Base-by-base conservation (phyloP, 1,140 invertebrate genomes). In the Phocides pigmalion region DNA sequence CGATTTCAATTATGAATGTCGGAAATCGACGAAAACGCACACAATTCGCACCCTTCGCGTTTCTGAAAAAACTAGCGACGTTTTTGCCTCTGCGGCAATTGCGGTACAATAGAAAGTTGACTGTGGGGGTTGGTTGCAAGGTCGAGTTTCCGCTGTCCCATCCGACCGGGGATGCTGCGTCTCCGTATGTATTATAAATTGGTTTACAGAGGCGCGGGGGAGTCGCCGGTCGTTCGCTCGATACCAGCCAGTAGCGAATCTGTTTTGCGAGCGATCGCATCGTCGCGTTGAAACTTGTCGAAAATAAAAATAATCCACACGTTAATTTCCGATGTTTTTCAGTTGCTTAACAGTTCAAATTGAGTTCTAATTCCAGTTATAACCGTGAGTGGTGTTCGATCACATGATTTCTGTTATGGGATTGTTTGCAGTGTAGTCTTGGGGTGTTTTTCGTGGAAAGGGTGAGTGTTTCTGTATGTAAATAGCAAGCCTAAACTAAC, bases 161-260 rank as follows among this genome's bases (percentile, higher is more conserved):
- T 50, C 46, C 12, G 32, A 42, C 64, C 62, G 75, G 86, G 88
- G 88, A 90, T 90, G 88, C 88, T 90, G 88, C 86, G 83, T 81
- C 84, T 86, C 84, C 74, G 88, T 90, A 90, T 90, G 88, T 90
- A 90, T 90, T 90, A 90, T 90, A 89, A 90, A 90, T 90, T 90
- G 87, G 86, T 90, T 90, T 89, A 90, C 84, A 87, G 84, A 70
- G 80, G 88, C 77, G 85, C 77, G 82, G 87, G 79, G 86, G 80
- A 84, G 82, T 70, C 67, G 78, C 67, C 72, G 77, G 73, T 69
- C 64, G 72, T 69, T 67, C 88, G 88, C 86, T 90, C 88, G 82
- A 90, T 90, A 90, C 76, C 76, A 78, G 74, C 75, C 84, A 90
- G 88, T 90, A 76, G 80, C 73, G 77, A 71, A 54, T 75, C 65